Percentiles rank a stretch among this genome's conserved stretches.
phyloP scores from a whole-genome alignment of 1,140 invertebrate species.

The Microvelia longipes region DNA sequence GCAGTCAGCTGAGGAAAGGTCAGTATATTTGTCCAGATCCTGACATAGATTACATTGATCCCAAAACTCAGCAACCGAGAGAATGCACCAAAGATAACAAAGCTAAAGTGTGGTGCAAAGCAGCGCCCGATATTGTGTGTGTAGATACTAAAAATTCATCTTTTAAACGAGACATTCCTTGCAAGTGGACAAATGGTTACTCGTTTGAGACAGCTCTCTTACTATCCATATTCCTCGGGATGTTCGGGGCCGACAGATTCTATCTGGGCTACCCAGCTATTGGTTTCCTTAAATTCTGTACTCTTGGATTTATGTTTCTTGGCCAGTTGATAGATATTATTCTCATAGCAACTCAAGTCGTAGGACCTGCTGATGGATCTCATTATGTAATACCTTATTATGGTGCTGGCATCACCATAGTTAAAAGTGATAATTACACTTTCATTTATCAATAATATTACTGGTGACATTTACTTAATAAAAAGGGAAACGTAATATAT shows the following conservation, averaged over 20 bases:
- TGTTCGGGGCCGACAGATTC: conserved; percentile 95
- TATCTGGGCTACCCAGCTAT: conserved; percentile 93
- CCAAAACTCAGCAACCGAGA: conserved; percentile 70
- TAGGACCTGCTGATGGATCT: conserved; percentile 92
- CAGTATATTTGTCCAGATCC: conserved; percentile 78
- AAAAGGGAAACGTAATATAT: too few species aligned
- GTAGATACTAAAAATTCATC: conserved; percentile 57
- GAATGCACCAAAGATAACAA: conserved; percentile 65
- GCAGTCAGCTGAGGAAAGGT: conserved; percentile 56
- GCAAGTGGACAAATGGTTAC: conserved; percentile 92
- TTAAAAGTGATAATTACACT: conserved; percentile 71
- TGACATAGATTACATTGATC: conserved; percentile 61
- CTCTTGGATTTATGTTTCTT: conserved; percentile 91
- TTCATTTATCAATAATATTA: too few species aligned
- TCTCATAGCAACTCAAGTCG: conserved; percentile 81
- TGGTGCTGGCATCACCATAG: conserved; percentile 66
- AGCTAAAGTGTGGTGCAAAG: conserved; percentile 66
- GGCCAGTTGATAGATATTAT: conserved; percentile 89
- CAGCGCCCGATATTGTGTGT: conserved; percentile 68
- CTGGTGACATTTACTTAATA: too few species aligned
- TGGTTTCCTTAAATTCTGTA: conserved; percentile 85
- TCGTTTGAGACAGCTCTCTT: conserved; percentile 81
- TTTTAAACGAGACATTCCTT: conserved; percentile 68
- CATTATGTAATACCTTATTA: conserved; percentile 88
- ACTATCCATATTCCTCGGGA: conserved; percentile 86